Conservation (phyloP, 2,888 invertebrate species). For the Cylindroiulus punctatus region DNA sequence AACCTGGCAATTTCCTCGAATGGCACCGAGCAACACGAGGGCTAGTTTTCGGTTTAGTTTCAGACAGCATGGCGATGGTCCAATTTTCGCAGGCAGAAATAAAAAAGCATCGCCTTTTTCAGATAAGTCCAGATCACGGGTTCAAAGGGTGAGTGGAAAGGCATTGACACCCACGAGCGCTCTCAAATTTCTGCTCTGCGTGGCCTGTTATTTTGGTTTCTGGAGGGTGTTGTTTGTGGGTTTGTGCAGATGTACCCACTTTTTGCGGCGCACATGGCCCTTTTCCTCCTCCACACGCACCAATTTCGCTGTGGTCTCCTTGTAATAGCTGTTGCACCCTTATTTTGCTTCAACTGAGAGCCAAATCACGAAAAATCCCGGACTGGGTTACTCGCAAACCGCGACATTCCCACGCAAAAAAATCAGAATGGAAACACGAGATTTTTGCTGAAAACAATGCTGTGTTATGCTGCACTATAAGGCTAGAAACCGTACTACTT, state of each 20-base stretch:
- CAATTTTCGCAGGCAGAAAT: neutral
- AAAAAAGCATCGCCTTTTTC: conserved; percentile 30
- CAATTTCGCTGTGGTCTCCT: conserved; percentile 5
- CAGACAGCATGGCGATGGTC: conserved; percentile 44
- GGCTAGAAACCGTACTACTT: too few species aligned
- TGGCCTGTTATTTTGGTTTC: conserved; percentile 39
- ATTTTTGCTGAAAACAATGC: too few species aligned
- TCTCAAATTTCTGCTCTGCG: conserved; percentile 4
- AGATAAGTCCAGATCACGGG: conserved; percentile 39
- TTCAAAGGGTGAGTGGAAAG: conserved; percentile 43
- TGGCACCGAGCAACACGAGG: neutral
- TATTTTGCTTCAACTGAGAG: conserved; percentile 17
- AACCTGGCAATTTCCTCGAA: conserved; percentile 5
- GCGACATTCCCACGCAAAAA: neutral
- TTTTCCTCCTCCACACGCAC: conserved; percentile 37
- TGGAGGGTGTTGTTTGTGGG: conserved; percentile 40
- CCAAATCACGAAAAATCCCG: neutral
- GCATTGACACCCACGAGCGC: conserved; percentile 26
- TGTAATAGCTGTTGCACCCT: conserved; percentile 39
- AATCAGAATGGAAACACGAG: neutral
- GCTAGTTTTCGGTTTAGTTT: neutral
- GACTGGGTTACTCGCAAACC: neutral
- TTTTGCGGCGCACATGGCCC: conserved; percentile 14
- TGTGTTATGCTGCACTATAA: too few species aligned
- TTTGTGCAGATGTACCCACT: conserved; percentile 39